A percentile compares a stretch with the other conserved stretches of the same genome.
phyloP scores from a whole-genome alignment of 2,888 invertebrate genomes.

The Lamproptera curius region DNA sequence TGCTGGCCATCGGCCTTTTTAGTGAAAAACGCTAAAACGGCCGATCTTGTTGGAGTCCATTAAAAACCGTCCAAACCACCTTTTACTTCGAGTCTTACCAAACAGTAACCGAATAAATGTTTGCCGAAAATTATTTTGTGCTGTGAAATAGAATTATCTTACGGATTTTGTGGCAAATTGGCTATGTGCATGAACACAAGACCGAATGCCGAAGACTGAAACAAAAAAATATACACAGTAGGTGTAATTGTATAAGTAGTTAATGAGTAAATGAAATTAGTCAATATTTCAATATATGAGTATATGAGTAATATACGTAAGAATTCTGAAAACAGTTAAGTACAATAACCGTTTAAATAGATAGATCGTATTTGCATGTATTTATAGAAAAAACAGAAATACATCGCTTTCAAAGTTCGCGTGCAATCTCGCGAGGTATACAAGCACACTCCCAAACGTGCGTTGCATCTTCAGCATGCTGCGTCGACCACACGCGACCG shows the following conservation, averaged over 20 bases:
- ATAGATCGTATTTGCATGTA: constrained; percentile 5
- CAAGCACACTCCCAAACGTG: constrained; percentile 40
- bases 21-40: too few relatives aligned
- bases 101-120: too few relatives aligned
- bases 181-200: too few relatives aligned
- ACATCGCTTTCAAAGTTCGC: constrained; percentile 47
- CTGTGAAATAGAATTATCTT: too few relatives aligned
- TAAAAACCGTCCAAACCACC: too few relatives aligned
- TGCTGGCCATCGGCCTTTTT: too few relatives aligned
- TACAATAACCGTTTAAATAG: neutral
- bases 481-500: constrained; percentile 25
- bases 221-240: neutral
- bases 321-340: neutral
- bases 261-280: neutral
- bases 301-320: neutral
- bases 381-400: constrained; percentile 16
- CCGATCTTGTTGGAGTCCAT: too few relatives aligned
- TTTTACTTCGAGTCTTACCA: too few relatives aligned
- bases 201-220: too few relatives aligned
- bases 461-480: constrained; percentile 37
- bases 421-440: constrained; percentile 41
- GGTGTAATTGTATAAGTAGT: neutral
- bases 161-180: too few relatives aligned
- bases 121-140: too few relatives aligned
- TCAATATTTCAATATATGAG: neutral